phyloP scores from a whole-genome alignment of 2,888 invertebrate genomes.

The Mermis nigrescens region DNA sequence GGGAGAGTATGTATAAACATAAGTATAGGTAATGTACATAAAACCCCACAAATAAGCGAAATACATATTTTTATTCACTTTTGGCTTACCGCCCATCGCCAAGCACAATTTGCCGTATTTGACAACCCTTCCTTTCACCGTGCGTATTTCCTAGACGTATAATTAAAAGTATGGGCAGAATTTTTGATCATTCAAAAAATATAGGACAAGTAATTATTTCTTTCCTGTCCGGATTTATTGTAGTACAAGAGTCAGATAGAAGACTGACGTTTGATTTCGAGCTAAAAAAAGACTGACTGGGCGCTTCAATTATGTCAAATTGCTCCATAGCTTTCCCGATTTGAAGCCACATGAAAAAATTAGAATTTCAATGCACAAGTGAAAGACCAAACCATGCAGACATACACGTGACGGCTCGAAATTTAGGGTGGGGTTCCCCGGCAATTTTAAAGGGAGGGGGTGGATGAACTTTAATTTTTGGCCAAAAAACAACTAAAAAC shows the following conservation, averaged over 20 bases:
- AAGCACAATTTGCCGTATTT: constrained; percentile 63
- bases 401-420: too few species aligned
- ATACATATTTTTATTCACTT: constrained; percentile 31
- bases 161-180: constrained; percentile 12
- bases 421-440: too few species aligned
- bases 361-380: too few species aligned
- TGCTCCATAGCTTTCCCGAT: constrained; percentile 60
- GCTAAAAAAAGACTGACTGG: constrained; percentile 33
- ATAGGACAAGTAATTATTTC: neutral
- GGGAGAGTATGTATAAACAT: too few species aligned
- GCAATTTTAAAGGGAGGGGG: too few species aligned
- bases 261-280: constrained; percentile 46
- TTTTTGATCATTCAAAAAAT: neutral
- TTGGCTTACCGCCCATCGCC: constrained; percentile 73
- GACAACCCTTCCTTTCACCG: constrained; percentile 38
- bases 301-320: constrained; percentile 64
- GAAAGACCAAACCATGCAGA: too few species aligned
- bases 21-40: too few species aligned
- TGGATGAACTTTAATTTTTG: too few species aligned
- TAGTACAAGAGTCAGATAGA: constrained; percentile 32
- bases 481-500: too few species aligned
- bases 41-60: neutral
- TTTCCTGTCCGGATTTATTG: neutral
- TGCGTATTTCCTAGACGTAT: constrained; percentile 18
- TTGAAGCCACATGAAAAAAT: constrained; percentile 5